phyloP scores from a whole-genome alignment of 2,113 vertebrate species.

The Lepisosteus oculatus region DNA sequence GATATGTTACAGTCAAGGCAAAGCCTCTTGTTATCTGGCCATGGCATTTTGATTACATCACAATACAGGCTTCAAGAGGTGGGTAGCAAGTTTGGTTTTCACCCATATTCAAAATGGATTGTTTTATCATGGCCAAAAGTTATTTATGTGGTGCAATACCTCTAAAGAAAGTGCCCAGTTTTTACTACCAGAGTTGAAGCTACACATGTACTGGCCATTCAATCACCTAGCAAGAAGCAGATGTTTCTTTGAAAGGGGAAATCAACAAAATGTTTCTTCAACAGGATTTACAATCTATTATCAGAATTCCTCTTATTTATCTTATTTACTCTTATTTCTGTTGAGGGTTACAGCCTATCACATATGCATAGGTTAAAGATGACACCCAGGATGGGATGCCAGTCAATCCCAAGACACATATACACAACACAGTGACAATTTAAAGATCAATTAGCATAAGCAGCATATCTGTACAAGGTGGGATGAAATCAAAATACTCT shows the following conservation, averaged over 20 bases:
- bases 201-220: constrained; percentile 16
- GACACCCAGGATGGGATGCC: too few species aligned
- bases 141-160: constrained; percentile 34
- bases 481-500: too few species aligned
- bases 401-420: too few species aligned
- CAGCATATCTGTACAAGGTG: too few species aligned
- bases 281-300: too few species aligned
- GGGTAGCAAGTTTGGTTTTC: constrained; percentile 26
- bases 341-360: too few species aligned
- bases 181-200: constrained; percentile 10
- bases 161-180: constrained; percentile 28
- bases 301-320: too few species aligned
- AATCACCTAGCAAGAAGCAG: constrained; percentile 40
- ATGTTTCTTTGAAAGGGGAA: constrained; percentile 25
- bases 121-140: constrained; percentile 24
- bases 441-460: too few species aligned
- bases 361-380: too few species aligned
- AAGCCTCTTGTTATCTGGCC: constrained; percentile 1
- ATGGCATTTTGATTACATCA: constrained; percentile 23
- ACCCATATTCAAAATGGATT: constrained; percentile 34
- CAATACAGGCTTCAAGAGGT: constrained; percentile 18
- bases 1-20: constrained; percentile 1
- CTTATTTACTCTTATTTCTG: too few species aligned
- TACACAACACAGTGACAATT: too few species aligned
- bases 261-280: background rate